phyloP scores from a whole-genome alignment of 1,140 invertebrate genomes.

The Idris sp. region DNA sequence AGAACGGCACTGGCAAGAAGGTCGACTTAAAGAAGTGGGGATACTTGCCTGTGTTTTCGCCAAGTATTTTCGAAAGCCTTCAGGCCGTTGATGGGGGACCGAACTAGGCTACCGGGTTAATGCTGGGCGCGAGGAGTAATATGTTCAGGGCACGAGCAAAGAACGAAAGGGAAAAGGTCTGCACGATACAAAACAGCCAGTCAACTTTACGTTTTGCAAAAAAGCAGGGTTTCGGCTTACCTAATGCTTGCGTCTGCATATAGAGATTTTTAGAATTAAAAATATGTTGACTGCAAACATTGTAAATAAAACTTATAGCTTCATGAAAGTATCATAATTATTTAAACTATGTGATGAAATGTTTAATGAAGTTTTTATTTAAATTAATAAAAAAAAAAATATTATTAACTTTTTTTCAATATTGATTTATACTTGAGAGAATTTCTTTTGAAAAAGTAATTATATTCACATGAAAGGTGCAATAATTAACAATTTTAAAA shows the following conservation, averaged over 20 bases:
- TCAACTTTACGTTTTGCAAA: constrained; percentile 12
- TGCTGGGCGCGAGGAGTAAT: constrained; percentile 14
- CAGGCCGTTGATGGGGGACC: constrained; percentile 25
- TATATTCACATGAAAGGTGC: too few relatives aligned
- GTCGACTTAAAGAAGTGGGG: neutral
- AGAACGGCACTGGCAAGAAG: constrained; percentile 5
- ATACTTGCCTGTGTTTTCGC: constrained; percentile 46
- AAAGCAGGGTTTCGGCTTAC: constrained; percentile 10
- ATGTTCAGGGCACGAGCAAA: constrained; percentile 2
- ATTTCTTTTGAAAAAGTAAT: too few relatives aligned
- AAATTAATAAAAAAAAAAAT: too few relatives aligned
- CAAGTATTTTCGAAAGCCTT: constrained; percentile 74
- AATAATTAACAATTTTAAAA: too few relatives aligned
- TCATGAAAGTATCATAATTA: too few relatives aligned
- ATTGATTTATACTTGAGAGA: too few relatives aligned
- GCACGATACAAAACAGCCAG: constrained; percentile 3
- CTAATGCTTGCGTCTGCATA: constrained; percentile 2
- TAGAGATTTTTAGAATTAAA: too few relatives aligned
- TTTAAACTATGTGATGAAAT: too few relatives aligned
- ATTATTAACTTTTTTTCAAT: too few relatives aligned
- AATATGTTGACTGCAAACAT: too few relatives aligned
- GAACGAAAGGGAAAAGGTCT: constrained; percentile 28
- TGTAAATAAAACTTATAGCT: too few relatives aligned
- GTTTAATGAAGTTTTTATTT: too few relatives aligned
- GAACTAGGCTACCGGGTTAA: constrained; percentile 58